These are phyloP conservation scores for Menidia menidia DNA, from an alignment of 2,797 vertebrate genomes.

Conservation along the genomic window DNA sequence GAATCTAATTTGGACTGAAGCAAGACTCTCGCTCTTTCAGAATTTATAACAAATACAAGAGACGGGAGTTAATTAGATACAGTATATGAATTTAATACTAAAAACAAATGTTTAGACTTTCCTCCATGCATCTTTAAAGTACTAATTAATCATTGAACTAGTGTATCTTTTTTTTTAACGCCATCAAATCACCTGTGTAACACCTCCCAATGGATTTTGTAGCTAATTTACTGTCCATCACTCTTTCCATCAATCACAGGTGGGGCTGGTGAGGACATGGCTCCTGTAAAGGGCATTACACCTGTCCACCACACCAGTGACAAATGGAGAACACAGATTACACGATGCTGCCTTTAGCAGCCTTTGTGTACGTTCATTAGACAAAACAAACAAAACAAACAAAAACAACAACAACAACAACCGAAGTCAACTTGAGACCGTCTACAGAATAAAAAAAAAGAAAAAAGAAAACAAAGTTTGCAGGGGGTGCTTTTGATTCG, in stretches of 20 bases:
- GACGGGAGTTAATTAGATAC: background rate
- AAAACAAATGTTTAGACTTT: slow-evolving; percentile 6
- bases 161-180: slow-evolving; percentile 1
- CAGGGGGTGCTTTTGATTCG: slow-evolving; percentile 10
- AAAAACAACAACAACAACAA: too few relatives aligned
- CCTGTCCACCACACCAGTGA: too few relatives aligned
- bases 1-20: background rate
- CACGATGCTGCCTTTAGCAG: too few relatives aligned
- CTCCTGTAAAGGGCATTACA: too few relatives aligned
- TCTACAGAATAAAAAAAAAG: too few relatives aligned
- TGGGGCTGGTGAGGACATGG: too few relatives aligned
- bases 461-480: slow-evolving; percentile 33
- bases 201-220: background rate
- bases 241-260: too few relatives aligned
- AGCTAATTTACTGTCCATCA: background rate
- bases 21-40: background rate
- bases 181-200: background rate
- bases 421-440: background rate
- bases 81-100: background rate
- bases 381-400: too few relatives aligned
- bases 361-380: too few relatives aligned
- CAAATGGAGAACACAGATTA: too few relatives aligned
- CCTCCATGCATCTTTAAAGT: too few relatives aligned
- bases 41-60: background rate
- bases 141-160: background rate